Evolutionary conservation across 1,140 invertebrate species (phyloP), one percentile per base, ranked within the genome.

Genomic region (Scaptomyza montana): DNA sequence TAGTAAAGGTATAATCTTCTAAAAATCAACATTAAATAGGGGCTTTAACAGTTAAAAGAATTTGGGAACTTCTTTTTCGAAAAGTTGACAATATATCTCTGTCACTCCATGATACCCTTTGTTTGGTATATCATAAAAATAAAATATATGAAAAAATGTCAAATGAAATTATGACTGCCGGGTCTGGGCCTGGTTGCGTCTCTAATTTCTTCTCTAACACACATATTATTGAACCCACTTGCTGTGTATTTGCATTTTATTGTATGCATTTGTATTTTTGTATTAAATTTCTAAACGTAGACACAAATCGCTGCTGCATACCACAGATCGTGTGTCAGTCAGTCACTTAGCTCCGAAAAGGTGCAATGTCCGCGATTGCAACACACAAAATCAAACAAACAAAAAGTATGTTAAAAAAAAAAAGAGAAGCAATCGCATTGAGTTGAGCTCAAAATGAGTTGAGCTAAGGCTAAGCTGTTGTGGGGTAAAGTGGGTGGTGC

Each of bases 271-370:
- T 30, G 30, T 5, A 30, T 30, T 6, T 25, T 62, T 69, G 69
- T 64, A 89, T 87, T 87, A 62, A 87, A 87, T 87, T 87, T 89
- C 82, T 87, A 89, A 82, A 55, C 82, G 82, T 87, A 86, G 84
- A 86, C 82, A 86, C 77, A 87, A 87, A 82, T 72, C 76, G 78
- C 78, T 73, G 74, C 77, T 85, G 82, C 77, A 79, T 84, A 73
- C 72, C 80, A 73, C 77, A 82, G 82, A 87, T 87, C 82, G 82
- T 78, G 78, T 87, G 84, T 87, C 82, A 81, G 71, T 39, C 36
- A 12, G 36, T 39, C 36, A 12, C 10, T 12, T 1, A 30, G 30
- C 67, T 50, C 60, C 57, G 39, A 74, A 85, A 77, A 87, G 82
- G 82, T 87, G 82, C 82, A 87, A 87, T 87, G 82, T 87, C 82